Evolutionary conservation across 2,888 invertebrate species (phyloP), one percentile per base, ranked within the genome.

Genomic region (Erebia aethiops): DNA sequence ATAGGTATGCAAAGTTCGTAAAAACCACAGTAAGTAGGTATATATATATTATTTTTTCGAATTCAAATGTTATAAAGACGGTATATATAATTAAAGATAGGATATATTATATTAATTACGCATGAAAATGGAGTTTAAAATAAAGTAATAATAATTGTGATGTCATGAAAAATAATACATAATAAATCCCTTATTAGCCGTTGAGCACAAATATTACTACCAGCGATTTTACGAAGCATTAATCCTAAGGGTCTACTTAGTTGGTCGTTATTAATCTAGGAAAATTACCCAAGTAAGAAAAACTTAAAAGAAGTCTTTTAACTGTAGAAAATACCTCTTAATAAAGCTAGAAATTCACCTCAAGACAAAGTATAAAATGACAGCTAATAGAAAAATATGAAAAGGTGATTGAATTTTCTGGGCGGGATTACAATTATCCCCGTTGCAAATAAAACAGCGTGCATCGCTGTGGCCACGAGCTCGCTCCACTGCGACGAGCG

Each of bases 401-500:
- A 82, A 62, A 26, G 78, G 72, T 7, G 78, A 49, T 41, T 80
- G 71, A 58, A 73, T 70, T 46, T 72, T 79, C 49, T 77, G 67
- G 10, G 86, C 84, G 4, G 85, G 78, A 75, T 94, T 94, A 80
- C 94, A 94, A 75, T 89, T 83, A 77, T 93, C 84, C 52, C 90
- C 84, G 49, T 84, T 79, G 80, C 94, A 94, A 60, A 87, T 82
- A 70, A 80, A 87, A 76, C 94, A 94, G n/a, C 88, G 85, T 0
- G 91, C 92, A 79, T 92, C 89, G 74, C 91, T 92, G 79, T 93
- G 93, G 0, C 91, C 90, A 67, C 93, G 84, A 10, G 92, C 90
- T 76, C 90, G 82, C 71, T 93, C 91, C 0, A 92, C 86, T 0
- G 92, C 89, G 0, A 83, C 84, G 4, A 94, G 80, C 18, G 85